These are phyloP conservation scores for Meandrusa payeni DNA, from an alignment of 2,888 invertebrate genomes.

Conservation along the genomic window DNA sequence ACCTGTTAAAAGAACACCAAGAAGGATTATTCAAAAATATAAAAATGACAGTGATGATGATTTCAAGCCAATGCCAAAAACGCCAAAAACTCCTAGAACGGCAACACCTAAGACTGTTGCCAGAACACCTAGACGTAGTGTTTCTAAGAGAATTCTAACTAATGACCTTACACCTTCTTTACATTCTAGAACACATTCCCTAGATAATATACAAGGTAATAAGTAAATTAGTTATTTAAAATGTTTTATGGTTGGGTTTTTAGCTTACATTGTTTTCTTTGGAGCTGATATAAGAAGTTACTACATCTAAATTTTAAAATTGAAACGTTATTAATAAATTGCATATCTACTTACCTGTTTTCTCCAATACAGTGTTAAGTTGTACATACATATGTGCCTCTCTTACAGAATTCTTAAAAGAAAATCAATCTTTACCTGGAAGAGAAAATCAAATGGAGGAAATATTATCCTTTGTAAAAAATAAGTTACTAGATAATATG, in stretches of 20 bases:
- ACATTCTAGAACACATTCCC: slow-evolving; percentile 53
- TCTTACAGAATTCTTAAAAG: slow-evolving; percentile 51
- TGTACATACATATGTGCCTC: no score
- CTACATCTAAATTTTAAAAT: no score
- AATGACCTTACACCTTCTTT: slow-evolving; percentile 65
- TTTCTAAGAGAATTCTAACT: slow-evolving; percentile 51
- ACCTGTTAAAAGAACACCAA: slow-evolving; percentile 52
- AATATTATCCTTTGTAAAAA: slow-evolving; percentile 66
- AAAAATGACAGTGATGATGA: slow-evolving; percentile 56
- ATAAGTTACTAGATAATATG: slow-evolving; percentile 54
- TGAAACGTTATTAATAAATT: no score
- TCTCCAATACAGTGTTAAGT: no score
- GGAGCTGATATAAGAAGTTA: no score
- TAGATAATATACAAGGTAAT: slow-evolving; percentile 62
- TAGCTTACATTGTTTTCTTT: no score
- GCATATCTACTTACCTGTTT: no score
- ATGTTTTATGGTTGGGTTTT: no score
- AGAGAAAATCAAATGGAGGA: slow-evolving; percentile 69
- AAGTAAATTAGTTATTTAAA: no score
- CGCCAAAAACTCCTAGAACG: slow-evolving; percentile 32
- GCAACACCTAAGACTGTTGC: slow-evolving; percentile 30
- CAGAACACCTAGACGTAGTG: slow-evolving; percentile 52
- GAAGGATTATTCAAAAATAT: slow-evolving; percentile 36
- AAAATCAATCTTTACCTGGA: slow-evolving; percentile 62
- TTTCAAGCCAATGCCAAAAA: slow-evolving; percentile 41